Percentiles rank a stretch among this genome's conserved stretches.
Evolutionary conservation across 2,888 invertebrate genomes (phyloP).

Genomic region (Limnephilus rhombicus): DNA sequence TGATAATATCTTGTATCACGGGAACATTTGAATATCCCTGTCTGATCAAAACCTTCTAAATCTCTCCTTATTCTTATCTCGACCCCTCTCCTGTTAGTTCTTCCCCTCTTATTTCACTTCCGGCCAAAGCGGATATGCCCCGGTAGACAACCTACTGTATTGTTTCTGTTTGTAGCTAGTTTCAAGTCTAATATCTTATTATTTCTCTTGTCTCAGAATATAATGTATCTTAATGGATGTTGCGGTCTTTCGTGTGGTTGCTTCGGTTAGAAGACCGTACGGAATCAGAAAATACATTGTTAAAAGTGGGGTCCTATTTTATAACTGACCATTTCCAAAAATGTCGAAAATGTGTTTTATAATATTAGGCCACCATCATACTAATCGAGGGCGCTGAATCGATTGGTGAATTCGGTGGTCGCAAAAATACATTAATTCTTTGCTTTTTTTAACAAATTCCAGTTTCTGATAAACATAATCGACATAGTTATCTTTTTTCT

Average conservation of each 20-base stretch:
- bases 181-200: background rate
- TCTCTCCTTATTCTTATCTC: constrained; percentile 22
- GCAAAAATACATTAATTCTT: no score
- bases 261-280: background rate
- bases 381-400: no score
- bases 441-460: no score
- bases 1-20: background rate
- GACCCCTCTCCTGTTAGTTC: constrained; percentile 11
- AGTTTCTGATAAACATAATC: no score
- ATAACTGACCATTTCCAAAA: no score
- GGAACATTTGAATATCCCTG: background rate
- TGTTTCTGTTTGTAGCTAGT: background rate
- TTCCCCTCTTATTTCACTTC: constrained; percentile 47
- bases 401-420: no score
- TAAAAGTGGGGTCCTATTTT: background rate
- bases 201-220: background rate
- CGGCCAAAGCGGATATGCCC: constrained; percentile 56
- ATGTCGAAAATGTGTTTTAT: no score
- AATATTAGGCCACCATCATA: no score
- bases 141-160: constrained; percentile 40
- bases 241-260: background rate
- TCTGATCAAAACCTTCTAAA: background rate
- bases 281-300: background rate
- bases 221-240: background rate
- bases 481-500: no score